Percentiles rank a stretch among this genome's conserved stretches.
Evolutionary conservation across 2,888 invertebrate genomes (phyloP).

Genomic region (Rambutsinella grinnellia): DNA sequence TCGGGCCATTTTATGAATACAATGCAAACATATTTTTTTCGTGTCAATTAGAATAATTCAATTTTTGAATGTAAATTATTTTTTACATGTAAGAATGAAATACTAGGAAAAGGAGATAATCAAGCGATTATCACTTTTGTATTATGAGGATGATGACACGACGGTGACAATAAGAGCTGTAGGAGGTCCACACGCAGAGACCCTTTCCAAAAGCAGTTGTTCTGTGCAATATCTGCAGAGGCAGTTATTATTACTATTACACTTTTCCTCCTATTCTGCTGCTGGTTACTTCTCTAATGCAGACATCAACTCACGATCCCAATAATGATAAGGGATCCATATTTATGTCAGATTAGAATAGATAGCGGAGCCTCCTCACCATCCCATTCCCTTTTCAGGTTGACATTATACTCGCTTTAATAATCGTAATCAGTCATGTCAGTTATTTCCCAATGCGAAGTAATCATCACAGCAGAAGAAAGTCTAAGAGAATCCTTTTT

Average conservation of each 20-base stretch:
- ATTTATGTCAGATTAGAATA: slow-evolving; percentile 41
- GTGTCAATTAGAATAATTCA: slow-evolving; percentile 27
- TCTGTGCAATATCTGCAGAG: neutral
- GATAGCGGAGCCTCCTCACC: neutral
- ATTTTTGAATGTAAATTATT: neutral
- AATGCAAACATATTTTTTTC: too few species aligned
- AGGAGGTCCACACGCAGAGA: slow-evolving; percentile 17
- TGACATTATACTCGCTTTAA: slow-evolving; percentile 48
- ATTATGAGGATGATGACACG: slow-evolving; percentile 47
- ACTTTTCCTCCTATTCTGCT: neutral
- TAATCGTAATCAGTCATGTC: slow-evolving; percentile 51
- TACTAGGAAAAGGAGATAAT: slow-evolving; percentile 17
- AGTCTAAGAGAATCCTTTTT: slow-evolving; percentile 19
- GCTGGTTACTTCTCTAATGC: too few species aligned
- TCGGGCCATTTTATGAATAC: too few species aligned
- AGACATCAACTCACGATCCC: too few species aligned
- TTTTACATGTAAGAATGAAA: slow-evolving; percentile 3
- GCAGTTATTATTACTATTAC: neutral
- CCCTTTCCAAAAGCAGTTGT: neutral
- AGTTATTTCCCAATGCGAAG: neutral
- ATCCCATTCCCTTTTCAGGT: slow-evolving; percentile 31
- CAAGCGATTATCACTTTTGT: slow-evolving; percentile 38
- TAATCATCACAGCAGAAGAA: slow-evolving; percentile 2
- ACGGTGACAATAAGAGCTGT: slow-evolving; percentile 41
- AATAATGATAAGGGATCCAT: too few species aligned